phyloP scores from a whole-genome alignment of 2,113 vertebrate genomes.

The Arizona elegans region DNA sequence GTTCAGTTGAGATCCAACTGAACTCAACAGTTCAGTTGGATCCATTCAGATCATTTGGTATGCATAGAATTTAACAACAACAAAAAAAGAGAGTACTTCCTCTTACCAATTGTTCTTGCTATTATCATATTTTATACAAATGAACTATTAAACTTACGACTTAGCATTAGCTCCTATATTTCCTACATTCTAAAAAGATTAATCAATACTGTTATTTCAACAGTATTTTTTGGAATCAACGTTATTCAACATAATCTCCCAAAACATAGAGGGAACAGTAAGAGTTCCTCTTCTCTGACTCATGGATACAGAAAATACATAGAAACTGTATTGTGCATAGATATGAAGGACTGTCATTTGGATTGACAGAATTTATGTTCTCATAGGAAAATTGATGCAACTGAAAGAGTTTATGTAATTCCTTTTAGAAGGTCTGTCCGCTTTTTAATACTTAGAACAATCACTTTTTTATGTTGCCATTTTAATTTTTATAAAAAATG shows the following conservation, averaged over 20 bases:
- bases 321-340: neutral
- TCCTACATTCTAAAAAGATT: neutral
- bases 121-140: neutral
- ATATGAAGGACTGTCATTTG: neutral
- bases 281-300: neutral
- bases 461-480: neutral
- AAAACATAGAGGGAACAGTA: neutral
- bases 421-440: neutral
- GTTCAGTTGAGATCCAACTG: too few relatives aligned
- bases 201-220: neutral
- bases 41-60: neutral
- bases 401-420: neutral
- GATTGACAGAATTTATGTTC: neutral
- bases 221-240: neutral
- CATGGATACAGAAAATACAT: neutral
- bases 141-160: neutral
- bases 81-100: neutral
- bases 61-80: neutral
- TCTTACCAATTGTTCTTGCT: neutral
- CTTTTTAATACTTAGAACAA: neutral
- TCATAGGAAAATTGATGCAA: neutral
- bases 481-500: neutral
- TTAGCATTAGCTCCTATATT: neutral
- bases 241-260: neutral
- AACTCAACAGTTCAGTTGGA: neutral